A percentile compares a stretch with the other conserved stretches of the same genome.
These are phyloP conservation scores for Hipposideros larvatus DNA, from an alignment of 2,797 vertebrate species.

Conservation along the genomic window DNA sequence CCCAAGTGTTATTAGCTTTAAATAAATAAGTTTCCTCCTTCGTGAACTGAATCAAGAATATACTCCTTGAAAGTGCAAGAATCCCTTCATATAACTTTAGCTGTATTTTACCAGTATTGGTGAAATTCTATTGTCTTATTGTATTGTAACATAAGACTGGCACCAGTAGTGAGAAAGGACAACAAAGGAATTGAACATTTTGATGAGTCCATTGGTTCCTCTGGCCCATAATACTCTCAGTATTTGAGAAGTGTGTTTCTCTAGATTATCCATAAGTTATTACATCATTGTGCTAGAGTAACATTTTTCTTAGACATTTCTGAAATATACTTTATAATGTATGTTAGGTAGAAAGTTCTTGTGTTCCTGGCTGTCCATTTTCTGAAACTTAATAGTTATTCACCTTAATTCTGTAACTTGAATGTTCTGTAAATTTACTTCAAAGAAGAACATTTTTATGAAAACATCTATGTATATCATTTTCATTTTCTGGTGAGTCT, in stretches of 20 bases:
- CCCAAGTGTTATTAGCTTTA: not conserved
- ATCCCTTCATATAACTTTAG: not conserved
- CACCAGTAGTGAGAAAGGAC: not conserved
- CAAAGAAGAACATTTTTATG: slow-evolving; percentile 40
- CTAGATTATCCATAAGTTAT: not conserved
- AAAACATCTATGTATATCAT: slow-evolving; percentile 75
- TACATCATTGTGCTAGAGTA: not conserved
- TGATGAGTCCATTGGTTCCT: not conserved
- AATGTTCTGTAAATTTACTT: slow-evolving; percentile 65
- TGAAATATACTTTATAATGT: slow-evolving; percentile 36
- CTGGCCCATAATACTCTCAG: not conserved
- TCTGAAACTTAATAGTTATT: slow-evolving; percentile 61
- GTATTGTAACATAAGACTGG: not conserved
- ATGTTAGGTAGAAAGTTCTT: slow-evolving; percentile 8
- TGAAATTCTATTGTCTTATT: not conserved
- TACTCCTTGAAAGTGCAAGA: not conserved
- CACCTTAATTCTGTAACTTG: slow-evolving; percentile 29
- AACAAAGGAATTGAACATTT: not conserved
- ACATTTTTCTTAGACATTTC: not conserved
- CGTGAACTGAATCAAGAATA: not conserved
- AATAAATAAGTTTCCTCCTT: not conserved
- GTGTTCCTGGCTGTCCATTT: not conserved
- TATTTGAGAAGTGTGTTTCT: slow-evolving; percentile 14
- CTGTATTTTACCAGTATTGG: not conserved
- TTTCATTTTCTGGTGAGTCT: slow-evolving; percentile 80